These are phyloP conservation scores for Chromobotia macracanthus DNA, from an alignment of 2,797 vertebrate genomes.

Conservation along the genomic window DNA sequence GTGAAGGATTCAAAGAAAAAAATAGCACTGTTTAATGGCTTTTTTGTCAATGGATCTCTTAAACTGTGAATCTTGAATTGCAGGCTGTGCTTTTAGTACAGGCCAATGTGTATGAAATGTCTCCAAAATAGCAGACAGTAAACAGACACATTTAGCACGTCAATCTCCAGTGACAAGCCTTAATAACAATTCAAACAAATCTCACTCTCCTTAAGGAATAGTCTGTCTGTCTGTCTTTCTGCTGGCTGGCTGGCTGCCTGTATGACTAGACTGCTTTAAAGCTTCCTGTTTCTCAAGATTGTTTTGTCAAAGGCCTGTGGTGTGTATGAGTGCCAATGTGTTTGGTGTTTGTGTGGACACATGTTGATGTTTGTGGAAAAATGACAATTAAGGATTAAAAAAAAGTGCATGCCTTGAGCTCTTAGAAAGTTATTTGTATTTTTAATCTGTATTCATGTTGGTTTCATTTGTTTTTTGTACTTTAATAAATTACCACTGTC, in stretches of 20 bases:
- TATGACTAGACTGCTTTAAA: not conserved
- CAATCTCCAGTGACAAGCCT: conserved; percentile 12
- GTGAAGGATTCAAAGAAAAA: conserved; percentile 18
- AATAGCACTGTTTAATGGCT: conserved; percentile 14
- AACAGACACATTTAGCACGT: conserved; percentile 53
- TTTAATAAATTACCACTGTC: not conserved
- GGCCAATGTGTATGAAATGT: not conserved
- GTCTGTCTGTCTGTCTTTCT: not conserved
- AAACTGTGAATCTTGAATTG: not conserved
- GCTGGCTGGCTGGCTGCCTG: not conserved
- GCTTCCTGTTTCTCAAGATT: not conserved
- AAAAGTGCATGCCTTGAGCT: no score
- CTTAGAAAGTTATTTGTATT: no score
- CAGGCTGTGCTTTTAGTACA: not conserved
- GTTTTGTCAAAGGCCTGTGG: not conserved
- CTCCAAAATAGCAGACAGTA: conserved; percentile 47
- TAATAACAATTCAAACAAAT: conserved; percentile 40
- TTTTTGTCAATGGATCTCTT: not conserved
- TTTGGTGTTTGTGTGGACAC: no score
- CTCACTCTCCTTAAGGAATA: not conserved
- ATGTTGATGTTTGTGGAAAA: not conserved
- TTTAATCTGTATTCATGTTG: not conserved
- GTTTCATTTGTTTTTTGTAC: not conserved
- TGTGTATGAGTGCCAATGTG: not conserved
- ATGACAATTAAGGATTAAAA: not conserved